These are phyloP conservation scores for Bembecia ichneumoniformis DNA, from an alignment of 2,888 invertebrate species.

Conservation along the genomic window DNA sequence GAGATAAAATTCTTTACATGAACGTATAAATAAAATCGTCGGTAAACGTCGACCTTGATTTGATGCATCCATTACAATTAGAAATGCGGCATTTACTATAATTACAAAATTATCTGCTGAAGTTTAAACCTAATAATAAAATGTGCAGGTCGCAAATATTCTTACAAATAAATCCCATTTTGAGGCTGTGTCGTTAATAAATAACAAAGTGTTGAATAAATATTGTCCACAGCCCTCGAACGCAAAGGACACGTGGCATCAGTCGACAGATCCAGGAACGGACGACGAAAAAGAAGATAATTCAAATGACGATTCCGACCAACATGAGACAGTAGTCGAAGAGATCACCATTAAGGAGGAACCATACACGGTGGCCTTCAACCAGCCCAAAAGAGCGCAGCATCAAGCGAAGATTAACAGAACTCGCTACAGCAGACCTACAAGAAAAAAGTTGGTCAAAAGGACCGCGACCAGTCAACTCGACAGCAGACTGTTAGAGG, in stretches of 20 bases:
- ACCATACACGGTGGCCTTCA: conserved; percentile 12
- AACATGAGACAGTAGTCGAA: conserved; percentile 16
- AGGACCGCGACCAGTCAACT: conserved; percentile 11
- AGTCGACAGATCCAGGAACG: conserved; percentile 3
- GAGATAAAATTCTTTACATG: too few relatives aligned
- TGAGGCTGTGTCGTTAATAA: too few relatives aligned
- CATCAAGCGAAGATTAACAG: conserved; percentile 8
- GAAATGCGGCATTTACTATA: too few relatives aligned
- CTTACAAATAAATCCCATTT: too few relatives aligned
- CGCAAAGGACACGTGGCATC: background rate
- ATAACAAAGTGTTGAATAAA: too few relatives aligned
- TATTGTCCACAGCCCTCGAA: background rate
- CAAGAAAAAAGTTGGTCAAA: conserved; percentile 12
- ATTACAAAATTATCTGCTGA: too few relatives aligned
- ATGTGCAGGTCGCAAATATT: too few relatives aligned
- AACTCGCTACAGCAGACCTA: conserved; percentile 15
- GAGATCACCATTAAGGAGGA: conserved; percentile 34
- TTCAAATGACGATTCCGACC: conserved; percentile 6
- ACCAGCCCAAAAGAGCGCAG: conserved; percentile 3
- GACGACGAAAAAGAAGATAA: conserved; percentile 11
- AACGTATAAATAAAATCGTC: too few relatives aligned
- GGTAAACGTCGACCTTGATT: too few relatives aligned
- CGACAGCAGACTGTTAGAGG: conserved; percentile 31
- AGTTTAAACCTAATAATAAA: too few relatives aligned
- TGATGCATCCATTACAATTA: too few relatives aligned